These are phyloP conservation scores for Verasper variegatus DNA, from an alignment of 2,113 vertebrate species.

Conservation along the genomic window DNA sequence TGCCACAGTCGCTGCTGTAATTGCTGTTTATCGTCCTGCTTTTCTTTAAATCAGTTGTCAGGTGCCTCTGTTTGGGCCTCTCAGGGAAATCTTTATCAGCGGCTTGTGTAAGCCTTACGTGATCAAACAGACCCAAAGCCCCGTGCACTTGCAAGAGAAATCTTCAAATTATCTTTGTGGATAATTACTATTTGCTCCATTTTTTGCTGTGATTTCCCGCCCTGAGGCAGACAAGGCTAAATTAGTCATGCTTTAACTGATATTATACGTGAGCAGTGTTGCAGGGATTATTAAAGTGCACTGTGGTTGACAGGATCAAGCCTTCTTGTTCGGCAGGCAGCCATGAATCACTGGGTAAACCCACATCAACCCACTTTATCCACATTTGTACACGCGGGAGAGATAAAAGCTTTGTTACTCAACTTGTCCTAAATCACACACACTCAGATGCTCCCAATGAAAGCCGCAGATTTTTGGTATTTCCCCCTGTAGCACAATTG, in stretches of 20 bases:
- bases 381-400: background rate
- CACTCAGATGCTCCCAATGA: background rate
- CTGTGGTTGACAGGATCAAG: slow-evolving; percentile 63
- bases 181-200: slow-evolving; percentile 60
- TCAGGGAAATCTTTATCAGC: slow-evolving; percentile 28
- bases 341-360: slow-evolving; percentile 53
- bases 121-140: slow-evolving; percentile 45
- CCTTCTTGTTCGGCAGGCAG: slow-evolving; percentile 47
- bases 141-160: slow-evolving; percentile 36
- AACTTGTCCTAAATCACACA: slow-evolving; percentile 2
- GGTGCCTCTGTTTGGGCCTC: slow-evolving; percentile 35
- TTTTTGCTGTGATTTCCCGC: slow-evolving; percentile 64
- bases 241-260: slow-evolving; percentile 69
- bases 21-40: slow-evolving; percentile 64
- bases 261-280: slow-evolving; percentile 56
- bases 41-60: slow-evolving; percentile 60
- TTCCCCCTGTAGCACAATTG: background rate
- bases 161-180: slow-evolving; percentile 30
- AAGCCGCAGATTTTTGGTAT: background rate
- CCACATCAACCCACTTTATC: slow-evolving; percentile 51
- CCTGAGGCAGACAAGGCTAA: slow-evolving; percentile 56
- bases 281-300: slow-evolving; percentile 60
- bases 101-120: slow-evolving; percentile 27
- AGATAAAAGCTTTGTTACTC: slow-evolving; percentile 7
- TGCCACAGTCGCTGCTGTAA: slow-evolving; percentile 30